These are phyloP conservation scores for Ophioderma brevispina DNA, from an alignment of 35 echinoderm and acorn worm genomes.

Conservation along the genomic window DNA sequence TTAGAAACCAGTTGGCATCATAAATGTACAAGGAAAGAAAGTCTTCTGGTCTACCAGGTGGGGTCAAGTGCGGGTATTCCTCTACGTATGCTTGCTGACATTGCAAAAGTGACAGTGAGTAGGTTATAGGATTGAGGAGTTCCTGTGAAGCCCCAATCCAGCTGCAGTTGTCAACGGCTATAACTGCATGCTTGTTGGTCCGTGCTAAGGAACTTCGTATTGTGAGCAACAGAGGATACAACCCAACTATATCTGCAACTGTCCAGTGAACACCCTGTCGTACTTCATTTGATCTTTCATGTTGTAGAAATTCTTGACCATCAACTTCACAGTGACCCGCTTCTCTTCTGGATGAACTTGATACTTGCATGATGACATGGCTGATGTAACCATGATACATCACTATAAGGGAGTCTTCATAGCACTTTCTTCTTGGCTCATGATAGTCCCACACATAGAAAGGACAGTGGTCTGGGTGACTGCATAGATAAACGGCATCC, in stretches of 20 bases:
- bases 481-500: not conserved
- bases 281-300: not conserved
- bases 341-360: not conserved
- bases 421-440: not conserved
- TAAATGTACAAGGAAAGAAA: not conserved
- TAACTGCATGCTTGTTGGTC: not conserved
- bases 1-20: not conserved
- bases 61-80: not conserved
- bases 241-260: not conserved
- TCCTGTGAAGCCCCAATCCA: not conserved
- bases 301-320: not conserved
- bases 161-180: not conserved
- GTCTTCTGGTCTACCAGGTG: not conserved
- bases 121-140: not conserved
- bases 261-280: not conserved
- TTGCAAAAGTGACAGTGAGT: not conserved
- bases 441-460: slow-evolving; percentile 20
- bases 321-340: not conserved
- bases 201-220: not conserved
- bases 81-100: not conserved
- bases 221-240: not conserved
- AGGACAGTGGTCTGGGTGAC: not conserved
- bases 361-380: not conserved
- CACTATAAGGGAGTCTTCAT: not conserved
- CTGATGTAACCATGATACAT: slow-evolving; percentile 3